These are phyloP conservation scores for Drosophila teissieri DNA, from an alignment of 1,140 invertebrate genomes.

Conservation along the genomic window DNA sequence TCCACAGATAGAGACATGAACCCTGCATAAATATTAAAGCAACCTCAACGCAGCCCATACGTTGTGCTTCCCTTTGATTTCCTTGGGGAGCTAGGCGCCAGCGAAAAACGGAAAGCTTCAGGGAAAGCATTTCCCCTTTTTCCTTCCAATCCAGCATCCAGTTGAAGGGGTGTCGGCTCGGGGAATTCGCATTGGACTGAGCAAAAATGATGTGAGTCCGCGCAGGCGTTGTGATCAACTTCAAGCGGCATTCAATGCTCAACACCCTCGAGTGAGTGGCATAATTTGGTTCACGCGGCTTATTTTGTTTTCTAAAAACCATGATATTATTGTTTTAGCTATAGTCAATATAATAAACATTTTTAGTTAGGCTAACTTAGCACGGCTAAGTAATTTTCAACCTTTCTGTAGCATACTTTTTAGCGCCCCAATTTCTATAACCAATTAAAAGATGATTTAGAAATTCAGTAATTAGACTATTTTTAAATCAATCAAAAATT, in stretches of 20 bases:
- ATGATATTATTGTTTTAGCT: too few species aligned
- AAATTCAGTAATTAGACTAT: too few species aligned
- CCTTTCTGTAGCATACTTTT: constrained; percentile 16
- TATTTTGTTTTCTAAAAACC: background rate
- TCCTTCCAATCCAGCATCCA: constrained; percentile 68
- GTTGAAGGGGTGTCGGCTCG: constrained; percentile 26
- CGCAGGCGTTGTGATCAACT: constrained; percentile 75
- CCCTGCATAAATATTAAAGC: constrained; percentile 74
- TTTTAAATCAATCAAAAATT: too few species aligned
- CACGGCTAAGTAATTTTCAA: too few species aligned
- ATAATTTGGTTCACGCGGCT: background rate
- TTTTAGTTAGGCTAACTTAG: background rate
- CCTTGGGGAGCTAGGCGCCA: constrained; percentile 57
- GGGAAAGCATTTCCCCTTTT: constrained; percentile 62
- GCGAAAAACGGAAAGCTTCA: constrained; percentile 25
- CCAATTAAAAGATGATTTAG: too few species aligned
- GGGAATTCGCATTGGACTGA: constrained; percentile 1
- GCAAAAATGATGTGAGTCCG: constrained; percentile 62
- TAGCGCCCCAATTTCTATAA: too few species aligned
- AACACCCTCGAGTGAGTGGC: constrained; percentile 24
- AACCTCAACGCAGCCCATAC: constrained; percentile 52
- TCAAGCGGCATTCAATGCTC: constrained; percentile 13
- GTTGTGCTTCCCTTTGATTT: constrained; percentile 73
- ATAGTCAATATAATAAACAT: background rate
- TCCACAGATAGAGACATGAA: constrained; percentile 46